These are phyloP conservation scores for Axinella damicornis DNA, from an alignment of 37 sponge, comb jelly and placozoan genomes.

Conservation along the genomic window DNA sequence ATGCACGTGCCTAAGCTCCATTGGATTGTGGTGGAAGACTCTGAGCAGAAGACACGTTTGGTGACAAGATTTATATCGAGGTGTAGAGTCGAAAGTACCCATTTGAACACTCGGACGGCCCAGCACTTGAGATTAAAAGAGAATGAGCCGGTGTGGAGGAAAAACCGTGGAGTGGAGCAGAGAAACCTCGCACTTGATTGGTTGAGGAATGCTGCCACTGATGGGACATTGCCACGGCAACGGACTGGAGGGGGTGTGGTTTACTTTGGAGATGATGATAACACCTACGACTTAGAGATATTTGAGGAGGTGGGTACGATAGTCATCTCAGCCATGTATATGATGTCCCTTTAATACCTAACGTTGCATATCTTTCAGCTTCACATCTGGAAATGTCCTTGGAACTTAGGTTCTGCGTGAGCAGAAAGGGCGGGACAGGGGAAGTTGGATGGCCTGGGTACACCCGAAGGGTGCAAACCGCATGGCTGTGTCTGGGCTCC, in stretches of 20 bases:
- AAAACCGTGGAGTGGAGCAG: slow-evolving; percentile 92
- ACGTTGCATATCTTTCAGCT: too few relatives aligned
- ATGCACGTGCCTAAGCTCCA: slow-evolving; percentile 86
- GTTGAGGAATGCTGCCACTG: slow-evolving; percentile 43
- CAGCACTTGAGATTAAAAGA: slow-evolving; percentile 4
- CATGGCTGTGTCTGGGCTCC: too few relatives aligned
- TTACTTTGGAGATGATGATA: slow-evolving; percentile 98
- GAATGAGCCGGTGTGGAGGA: slow-evolving; percentile 77
- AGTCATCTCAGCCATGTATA: too few relatives aligned
- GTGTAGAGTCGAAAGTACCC: slow-evolving; percentile 14
- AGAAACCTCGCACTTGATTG: slow-evolving; percentile 81
- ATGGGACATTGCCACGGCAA: not conserved
- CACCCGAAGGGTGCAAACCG: too few relatives aligned
- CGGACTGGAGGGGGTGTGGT: slow-evolving; percentile 72
- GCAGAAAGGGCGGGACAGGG: too few relatives aligned
- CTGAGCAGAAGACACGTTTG: slow-evolving; percentile 72
- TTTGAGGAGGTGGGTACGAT: slow-evolving; percentile 92
- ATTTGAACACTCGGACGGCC: slow-evolving; percentile 45
- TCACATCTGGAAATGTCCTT: too few relatives aligned
- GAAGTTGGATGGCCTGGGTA: too few relatives aligned
- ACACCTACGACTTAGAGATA: slow-evolving; percentile 85
- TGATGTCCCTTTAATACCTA: too few relatives aligned
- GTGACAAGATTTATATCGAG: slow-evolving; percentile 66
- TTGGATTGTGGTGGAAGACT: slow-evolving; percentile 97
- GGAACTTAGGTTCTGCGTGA: too few relatives aligned